Base-by-base conservation (phyloP, 2,797 vertebrate genomes). In the Ctenochaetus hawaiiensis region DNA sequence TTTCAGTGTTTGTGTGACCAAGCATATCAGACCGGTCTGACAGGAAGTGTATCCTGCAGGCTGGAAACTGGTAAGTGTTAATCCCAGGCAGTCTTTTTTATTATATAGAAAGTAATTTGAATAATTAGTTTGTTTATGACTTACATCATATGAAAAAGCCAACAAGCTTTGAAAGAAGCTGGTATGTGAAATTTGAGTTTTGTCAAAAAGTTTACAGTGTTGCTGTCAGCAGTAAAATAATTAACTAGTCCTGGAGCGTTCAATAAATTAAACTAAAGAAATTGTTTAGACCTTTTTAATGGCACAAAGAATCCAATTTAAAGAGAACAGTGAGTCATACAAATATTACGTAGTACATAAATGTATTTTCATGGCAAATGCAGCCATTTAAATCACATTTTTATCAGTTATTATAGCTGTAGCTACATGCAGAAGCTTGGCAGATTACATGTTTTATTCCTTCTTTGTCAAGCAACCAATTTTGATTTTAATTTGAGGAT, bases 1-100 rank as follows among this genome's bases (percentile, higher is more conserved):
- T 45, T 62, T 39, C 3, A 14, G 0, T 23, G 45, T 59, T 45
- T 4, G 52, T 8, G 18, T 6, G 1, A n/a, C 5, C 3, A 2
- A 16, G 76, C 72, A 13, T 34, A 44, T 64, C 52, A 23, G 17
- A 80, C 69, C 5, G 6, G 75, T 69, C 67, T 18, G 44, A 83
- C 86, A 69, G 67, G 67, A 76, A 39, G 14, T 43, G 9, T 6
- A 10, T 49, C 58, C 13, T 20, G 39, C 17, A 52, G 4, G 8
- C 59, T 45, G 52, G 8, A 1, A 65, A 34, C 22, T 10, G 7
- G 8, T 39, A 47, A 1, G 16, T 6, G 26, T 45, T 26, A 6
- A 43, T 2, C 7, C 2, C 26, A 41, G 26, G 20, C 12, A 2
- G 16, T 5, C 8, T 18, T n/a, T 41, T n/a, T 17, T n/a, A 14